phyloP scores from a whole-genome alignment of 1,140 invertebrate species.

The Vanessa tameamea region DNA sequence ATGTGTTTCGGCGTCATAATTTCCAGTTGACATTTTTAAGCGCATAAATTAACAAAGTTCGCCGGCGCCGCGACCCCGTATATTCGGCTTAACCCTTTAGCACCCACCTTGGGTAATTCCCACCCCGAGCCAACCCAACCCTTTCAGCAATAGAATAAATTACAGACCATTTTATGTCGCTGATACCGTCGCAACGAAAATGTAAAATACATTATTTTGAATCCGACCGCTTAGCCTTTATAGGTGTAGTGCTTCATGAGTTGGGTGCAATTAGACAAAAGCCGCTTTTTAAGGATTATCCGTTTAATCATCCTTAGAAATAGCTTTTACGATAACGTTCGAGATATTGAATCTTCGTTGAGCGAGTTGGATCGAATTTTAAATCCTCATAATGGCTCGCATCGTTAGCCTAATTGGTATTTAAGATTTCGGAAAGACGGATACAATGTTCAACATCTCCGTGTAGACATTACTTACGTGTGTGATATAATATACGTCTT shows the following conservation, averaged over 20 bases:
- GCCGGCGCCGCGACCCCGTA: constrained; percentile 75
- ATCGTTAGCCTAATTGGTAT: constrained; percentile 37
- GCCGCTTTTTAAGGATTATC: constrained; percentile 72
- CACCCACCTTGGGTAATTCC: constrained; percentile 80
- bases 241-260: constrained; percentile 70
- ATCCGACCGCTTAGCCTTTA: constrained; percentile 78
- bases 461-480: background rate
- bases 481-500: background rate
- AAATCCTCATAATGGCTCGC: constrained; percentile 19
- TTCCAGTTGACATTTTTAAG: constrained; percentile 80
- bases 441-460: background rate
- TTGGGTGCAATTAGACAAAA: constrained; percentile 72
- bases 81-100: constrained; percentile 80
- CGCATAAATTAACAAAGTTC: constrained; percentile 80
- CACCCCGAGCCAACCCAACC: constrained; percentile 73
- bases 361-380: constrained; percentile 33
- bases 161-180: constrained; percentile 78
- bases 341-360: constrained; percentile 56
- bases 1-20: constrained; percentile 79
- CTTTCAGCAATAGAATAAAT: constrained; percentile 81
- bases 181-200: constrained; percentile 78
- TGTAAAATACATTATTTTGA: constrained; percentile 80
- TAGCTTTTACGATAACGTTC: constrained; percentile 59
- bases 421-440: constrained; percentile 8
- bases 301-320: constrained; percentile 52